Evolutionary conservation across 2,888 invertebrate species (phyloP).

Genomic region (Bombylius discolor): DNA sequence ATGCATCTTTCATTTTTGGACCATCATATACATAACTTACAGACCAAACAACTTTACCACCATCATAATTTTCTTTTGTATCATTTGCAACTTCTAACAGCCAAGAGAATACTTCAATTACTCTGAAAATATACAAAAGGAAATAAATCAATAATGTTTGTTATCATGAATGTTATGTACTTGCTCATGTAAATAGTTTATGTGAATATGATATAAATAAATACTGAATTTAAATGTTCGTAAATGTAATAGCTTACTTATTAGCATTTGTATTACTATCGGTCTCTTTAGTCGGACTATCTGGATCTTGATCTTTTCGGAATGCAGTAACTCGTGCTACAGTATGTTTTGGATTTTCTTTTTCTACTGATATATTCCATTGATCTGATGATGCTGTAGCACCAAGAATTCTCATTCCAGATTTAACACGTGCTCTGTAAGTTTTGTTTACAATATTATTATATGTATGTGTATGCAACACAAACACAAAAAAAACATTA

Average conservation of each 20-base stretch:
- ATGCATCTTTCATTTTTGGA: constrained; percentile 32
- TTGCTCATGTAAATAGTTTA: too few relatives aligned
- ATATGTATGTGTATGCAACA: too few relatives aligned
- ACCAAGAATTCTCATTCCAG: constrained; percentile 71
- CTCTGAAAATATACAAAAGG: constrained; percentile 21
- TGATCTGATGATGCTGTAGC: constrained; percentile 61
- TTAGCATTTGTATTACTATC: constrained; percentile 14
- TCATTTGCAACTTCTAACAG: constrained; percentile 76
- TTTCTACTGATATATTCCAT: constrained; percentile 81
- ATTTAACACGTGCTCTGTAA: constrained; percentile 74
- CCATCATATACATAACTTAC: constrained; percentile 58
- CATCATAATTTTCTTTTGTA: constrained; percentile 61
- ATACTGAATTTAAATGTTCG: constrained; percentile 3
- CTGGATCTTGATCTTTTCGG: constrained; percentile 42
- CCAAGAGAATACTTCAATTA: constrained; percentile 84
- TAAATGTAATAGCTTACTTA: constrained; percentile 10
- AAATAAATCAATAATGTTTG: too few relatives aligned
- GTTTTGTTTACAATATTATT: too few relatives aligned
- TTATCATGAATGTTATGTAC: too few relatives aligned
- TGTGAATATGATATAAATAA: too few relatives aligned
- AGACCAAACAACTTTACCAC: constrained; percentile 78
- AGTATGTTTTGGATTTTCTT: constrained; percentile 68
- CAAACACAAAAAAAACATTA: constrained; percentile 4
- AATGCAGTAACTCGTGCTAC: constrained; percentile 81
- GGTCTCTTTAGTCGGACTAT: constrained; percentile 17